Base-by-base conservation (phyloP, 2,113 vertebrate species). In the Pica pica region DNA sequence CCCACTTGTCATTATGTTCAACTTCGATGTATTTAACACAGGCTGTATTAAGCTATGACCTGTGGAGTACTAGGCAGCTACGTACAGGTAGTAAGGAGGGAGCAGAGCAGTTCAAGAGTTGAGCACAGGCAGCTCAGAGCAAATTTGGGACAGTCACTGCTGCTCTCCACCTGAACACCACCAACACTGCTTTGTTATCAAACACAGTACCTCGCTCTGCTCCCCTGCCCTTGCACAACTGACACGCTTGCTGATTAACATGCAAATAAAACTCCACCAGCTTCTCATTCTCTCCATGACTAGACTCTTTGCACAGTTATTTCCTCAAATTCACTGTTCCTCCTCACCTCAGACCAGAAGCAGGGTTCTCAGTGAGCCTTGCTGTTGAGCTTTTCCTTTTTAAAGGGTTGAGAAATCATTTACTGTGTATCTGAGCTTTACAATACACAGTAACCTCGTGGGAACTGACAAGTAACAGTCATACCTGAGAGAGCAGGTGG, bases 61-160 rank as follows among this genome's bases (percentile, higher is more conserved):
- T 39, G n/a, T 3, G 17, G 24, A 67, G 22, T 2, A 28, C 0
- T 56, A 57, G 19, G 42, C 24, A 70, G 50, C 39, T 35, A 13
- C 1, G 8, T 28, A 35, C 20, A 2, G 0, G 1, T 1, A 41
- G 20, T 13, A 37, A 21, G 41, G 22, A 68, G 1, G 9, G 18
- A 71, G 44, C 35, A 46, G 11, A 14, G 28, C n/a, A 77, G 39
- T 31, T 44, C 16, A 27, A 12, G 39, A 26, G 63, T 1, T 15
- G 23, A 91, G 46, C 26, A 16, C 11, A 9, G 17, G 13, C 56
- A 33, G 80, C 27, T 67, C 18, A 41, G 16, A 64, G 61, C 24
- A 27, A 20, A 33, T 21, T 3, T 22, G 16, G 44, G 65, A 16
- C 44, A 33, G 49, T 28, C 1, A 2, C 46, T 47, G 35, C 41